Evolutionary conservation across 2,797 vertebrate genomes (phyloP).

Genomic region (Danio choprae): DNA sequence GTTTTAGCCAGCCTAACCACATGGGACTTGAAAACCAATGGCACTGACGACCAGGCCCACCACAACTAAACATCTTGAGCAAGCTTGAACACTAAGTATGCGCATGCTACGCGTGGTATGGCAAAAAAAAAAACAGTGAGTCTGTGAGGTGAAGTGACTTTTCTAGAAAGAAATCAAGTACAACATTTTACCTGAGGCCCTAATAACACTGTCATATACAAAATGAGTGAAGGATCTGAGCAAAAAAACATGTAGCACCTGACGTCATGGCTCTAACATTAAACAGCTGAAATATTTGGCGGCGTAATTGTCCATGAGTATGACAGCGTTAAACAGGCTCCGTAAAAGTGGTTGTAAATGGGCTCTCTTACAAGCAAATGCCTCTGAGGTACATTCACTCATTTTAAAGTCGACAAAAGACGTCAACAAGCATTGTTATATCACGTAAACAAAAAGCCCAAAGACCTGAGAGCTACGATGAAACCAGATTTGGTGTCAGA

Average conservation of each 20-base stretch:
- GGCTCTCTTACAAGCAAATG: slow-evolving; percentile 27
- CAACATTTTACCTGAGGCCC: slow-evolving; percentile 58
- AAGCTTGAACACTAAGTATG: slow-evolving; percentile 39
- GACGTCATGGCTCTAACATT: slow-evolving; percentile 42
- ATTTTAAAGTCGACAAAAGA: slow-evolving; percentile 44
- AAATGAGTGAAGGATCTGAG: slow-evolving; percentile 45
- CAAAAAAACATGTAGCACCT: slow-evolving; percentile 56
- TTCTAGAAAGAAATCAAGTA: slow-evolving; percentile 48
- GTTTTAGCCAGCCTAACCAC: slow-evolving; percentile 62
- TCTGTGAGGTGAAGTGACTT: slow-evolving; percentile 27
- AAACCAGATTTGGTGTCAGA: slow-evolving; percentile 73
- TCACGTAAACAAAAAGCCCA: slow-evolving; percentile 41
- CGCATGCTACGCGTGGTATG: slow-evolving; percentile 29
- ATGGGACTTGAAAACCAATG: slow-evolving; percentile 52
- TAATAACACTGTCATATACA: slow-evolving; percentile 61
- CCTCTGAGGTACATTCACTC: slow-evolving; percentile 50
- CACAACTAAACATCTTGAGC: slow-evolving; percentile 42
- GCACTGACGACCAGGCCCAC: slow-evolving; percentile 38
- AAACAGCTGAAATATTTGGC: slow-evolving; percentile 36
- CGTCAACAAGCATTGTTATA: slow-evolving; percentile 34
- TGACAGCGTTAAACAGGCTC: slow-evolving; percentile 52
- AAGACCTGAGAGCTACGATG: slow-evolving; percentile 74
- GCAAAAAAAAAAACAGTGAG: slow-evolving; percentile 22
- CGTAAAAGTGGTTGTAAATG: slow-evolving; percentile 26
- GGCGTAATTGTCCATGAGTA: slow-evolving; percentile 21